A percentile compares a stretch with the other conserved stretches of the same genome.
phyloP scores from a whole-genome alignment of 2,113 vertebrate species.

The Caranx ignobilis region DNA sequence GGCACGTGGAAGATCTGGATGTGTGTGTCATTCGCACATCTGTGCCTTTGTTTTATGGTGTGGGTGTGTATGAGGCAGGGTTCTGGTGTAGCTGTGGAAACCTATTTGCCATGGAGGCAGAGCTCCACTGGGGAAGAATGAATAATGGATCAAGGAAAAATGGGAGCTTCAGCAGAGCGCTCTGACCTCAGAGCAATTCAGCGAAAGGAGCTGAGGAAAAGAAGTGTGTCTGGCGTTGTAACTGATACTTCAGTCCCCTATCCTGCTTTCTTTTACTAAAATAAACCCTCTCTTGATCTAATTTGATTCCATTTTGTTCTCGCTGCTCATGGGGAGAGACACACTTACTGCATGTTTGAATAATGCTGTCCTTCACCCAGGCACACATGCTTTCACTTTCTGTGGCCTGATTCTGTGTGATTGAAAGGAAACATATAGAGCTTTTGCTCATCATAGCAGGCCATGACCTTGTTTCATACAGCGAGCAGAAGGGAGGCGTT shows the following conservation, averaged over 20 bases:
- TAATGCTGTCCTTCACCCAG: conserved; percentile 57
- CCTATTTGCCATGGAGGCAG: conserved; percentile 74
- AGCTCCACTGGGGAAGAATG: conserved; percentile 75
- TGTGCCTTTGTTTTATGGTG: conserved; percentile 40
- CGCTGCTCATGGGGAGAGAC: conserved; percentile 67
- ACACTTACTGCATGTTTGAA: conserved; percentile 68
- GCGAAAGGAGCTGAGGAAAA: conserved; percentile 60
- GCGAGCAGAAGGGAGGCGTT: background rate
- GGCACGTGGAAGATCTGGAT: background rate
- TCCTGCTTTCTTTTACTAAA: conserved; percentile 73
- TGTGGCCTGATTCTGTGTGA: conserved; percentile 57
- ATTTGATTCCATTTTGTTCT: conserved; percentile 69
- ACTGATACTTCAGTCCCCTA: conserved; percentile 65
- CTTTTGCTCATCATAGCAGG: conserved; percentile 33
- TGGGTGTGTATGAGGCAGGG: conserved; percentile 27
- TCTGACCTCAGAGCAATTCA: conserved; percentile 73
- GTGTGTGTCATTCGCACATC: background rate
- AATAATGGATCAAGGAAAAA: conserved; percentile 84
- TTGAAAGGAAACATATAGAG: conserved; percentile 23
- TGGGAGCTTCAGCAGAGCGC: conserved; percentile 70
- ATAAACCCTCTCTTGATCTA: conserved; percentile 73
- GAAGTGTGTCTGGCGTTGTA: conserved; percentile 62
- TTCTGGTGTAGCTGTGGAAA: conserved; percentile 69
- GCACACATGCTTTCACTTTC: conserved; percentile 46
- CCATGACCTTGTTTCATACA: conserved; percentile 35